Evolutionary conservation across 2,888 invertebrate species (phyloP), one percentile per base, ranked within the genome.

Genomic region (Diabrotica balteata): DNA sequence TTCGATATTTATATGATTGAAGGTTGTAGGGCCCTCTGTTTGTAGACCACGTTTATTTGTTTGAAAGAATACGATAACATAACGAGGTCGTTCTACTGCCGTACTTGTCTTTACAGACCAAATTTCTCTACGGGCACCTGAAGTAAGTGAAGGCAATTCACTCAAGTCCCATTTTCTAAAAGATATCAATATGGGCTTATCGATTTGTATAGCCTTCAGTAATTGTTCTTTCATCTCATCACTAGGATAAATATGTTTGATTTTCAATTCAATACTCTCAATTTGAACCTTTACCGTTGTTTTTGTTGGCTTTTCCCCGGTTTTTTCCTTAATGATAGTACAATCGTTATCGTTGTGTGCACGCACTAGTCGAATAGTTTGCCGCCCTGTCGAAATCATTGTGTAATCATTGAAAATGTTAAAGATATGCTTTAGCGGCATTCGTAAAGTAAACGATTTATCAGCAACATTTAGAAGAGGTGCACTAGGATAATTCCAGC

Each of bases 161-260:
- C 67, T 59, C 45, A 73, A 32, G 59, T 73, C 68, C 70, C 70
- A 73, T 57, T 69, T 64, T 65, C 71, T 57, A 57, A 67, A 71
- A 9, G 69, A 69, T 32, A 71, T 68, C 52, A 68, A 49, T 42
- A 17, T 17, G 17, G 17, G 17, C 17, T 17, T 17, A 17, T 17
- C 17, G 17, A 17, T 17, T 17, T 17, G 17, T 17, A 17, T 17
- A 17, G 17, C 17, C 17, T 17, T 17, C 17, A 17, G 17, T 17
- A 17, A 17, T 17, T 17, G 17, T 17, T 17, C 2, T 17, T 17
- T 17, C 17, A 17, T 17, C 17, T 17, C 17, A 17, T 17, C 17
- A 17, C 17, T 17, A 17, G 17, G 17, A 17, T 17, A 17, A 17
- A 17, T 17, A 17, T 17, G 17, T 17, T 17, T 17, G 17, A 17